A percentile compares a stretch with the other conserved stretches of the same genome.
Conservation (phyloP, 2,113 vertebrate genomes). For the Mobula hypostoma region DNA sequence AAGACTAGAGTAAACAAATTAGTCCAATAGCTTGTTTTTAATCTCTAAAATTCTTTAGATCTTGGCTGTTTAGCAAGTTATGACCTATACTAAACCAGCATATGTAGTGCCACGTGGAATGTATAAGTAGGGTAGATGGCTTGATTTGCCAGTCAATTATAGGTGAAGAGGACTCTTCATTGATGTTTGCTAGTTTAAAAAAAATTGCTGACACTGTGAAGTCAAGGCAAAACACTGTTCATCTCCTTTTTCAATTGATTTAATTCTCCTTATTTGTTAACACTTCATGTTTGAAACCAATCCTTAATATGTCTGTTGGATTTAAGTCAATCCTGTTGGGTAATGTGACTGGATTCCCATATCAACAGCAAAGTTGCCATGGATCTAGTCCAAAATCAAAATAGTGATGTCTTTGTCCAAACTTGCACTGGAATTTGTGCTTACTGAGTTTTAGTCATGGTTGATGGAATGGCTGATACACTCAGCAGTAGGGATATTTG, state of each 20-base stretch:
- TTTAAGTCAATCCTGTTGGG: background rate
- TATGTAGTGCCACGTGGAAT: background rate
- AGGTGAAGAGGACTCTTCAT: background rate
- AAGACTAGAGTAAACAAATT: background rate
- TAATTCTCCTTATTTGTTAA: background rate
- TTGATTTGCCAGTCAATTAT: background rate
- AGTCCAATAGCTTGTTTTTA: background rate
- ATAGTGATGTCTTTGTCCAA: background rate
- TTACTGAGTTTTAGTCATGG: background rate
- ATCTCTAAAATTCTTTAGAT: background rate
- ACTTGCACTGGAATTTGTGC: constrained; percentile 17
- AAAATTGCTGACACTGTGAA: background rate
- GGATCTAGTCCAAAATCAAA: background rate
- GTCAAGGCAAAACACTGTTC: background rate
- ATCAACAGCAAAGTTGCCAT: constrained; percentile 21
- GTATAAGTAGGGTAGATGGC: background rate
- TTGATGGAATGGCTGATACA: background rate
- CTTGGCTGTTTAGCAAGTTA: background rate
- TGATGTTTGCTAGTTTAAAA: too few species aligned
- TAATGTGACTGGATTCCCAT: background rate
- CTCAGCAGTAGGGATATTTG: background rate
- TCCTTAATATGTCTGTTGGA: background rate
- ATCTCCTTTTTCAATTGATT: background rate
- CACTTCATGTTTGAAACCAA: background rate
- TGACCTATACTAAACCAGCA: background rate